Evolutionary conservation across 2,888 invertebrate genomes (phyloP), one percentile per base, ranked within the genome.

Genomic region (Perdita meconis): DNA sequence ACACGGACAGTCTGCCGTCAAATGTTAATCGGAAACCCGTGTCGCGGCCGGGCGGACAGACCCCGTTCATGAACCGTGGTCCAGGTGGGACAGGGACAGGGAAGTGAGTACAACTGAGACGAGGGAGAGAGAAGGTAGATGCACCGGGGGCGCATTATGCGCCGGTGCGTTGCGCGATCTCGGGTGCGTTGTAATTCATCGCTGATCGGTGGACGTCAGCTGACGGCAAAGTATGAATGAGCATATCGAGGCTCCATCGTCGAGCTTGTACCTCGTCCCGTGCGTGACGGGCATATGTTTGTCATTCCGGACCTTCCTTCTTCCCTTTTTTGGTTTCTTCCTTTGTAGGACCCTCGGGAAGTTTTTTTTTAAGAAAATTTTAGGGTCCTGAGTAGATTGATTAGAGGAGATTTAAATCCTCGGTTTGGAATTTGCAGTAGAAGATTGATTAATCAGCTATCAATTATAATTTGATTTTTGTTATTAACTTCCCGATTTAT

Each of bases 201-300:
- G 71, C 57, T 36, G 77, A 81, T 78, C 77, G 64, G 73, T 66
- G 56, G 64, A 81, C 84, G 84, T 82, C 89, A 87, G 85, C 80
- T 85, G 87, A 82, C 82, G 84, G 66, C 77, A 72, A 87, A 84
- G 82, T 88, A 87, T 89, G 89, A 89, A 89, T 89, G 89, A 88
- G 81, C 57, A 83, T 83, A 85, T 86, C 75, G 86, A 71, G 75
- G 36, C 55, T 24, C 56, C 67, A 65, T 65, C 75, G 65, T 65
- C 56, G 42, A 26, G 22, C 44, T 42, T 64, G 57, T 47, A 67
- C 80, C 70, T 84, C 82, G 86, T 84, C 84, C 75, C 66, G 72
- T 47, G 66, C 87, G 84, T 87, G 86, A 86, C 78, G n/a, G 13
- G 85, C 82, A 84, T 87, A 78, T 64, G 55, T 42, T 6, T 30